A percentile compares a stretch with the other conserved stretches of the same genome.
phyloP scores from a whole-genome alignment of 2,113 vertebrate genomes.

The Dasypus novemcinctus region DNA sequence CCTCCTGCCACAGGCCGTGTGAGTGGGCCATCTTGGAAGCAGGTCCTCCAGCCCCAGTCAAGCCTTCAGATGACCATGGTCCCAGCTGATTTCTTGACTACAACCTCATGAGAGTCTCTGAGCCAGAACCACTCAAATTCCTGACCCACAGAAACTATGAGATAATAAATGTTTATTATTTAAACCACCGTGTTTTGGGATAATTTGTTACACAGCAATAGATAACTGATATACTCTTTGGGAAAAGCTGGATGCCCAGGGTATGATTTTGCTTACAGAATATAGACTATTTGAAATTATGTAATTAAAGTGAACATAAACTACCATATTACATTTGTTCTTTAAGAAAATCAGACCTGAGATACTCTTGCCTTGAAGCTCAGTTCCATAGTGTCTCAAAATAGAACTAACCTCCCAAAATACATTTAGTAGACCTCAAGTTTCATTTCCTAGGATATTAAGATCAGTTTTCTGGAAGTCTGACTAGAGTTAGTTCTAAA shows the following conservation, averaged over 20 bases:
- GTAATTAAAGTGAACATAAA: slow-evolving; percentile 23
- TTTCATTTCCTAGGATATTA: slow-evolving; percentile 42
- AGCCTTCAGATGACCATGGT: neutral
- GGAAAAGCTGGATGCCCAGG: neutral
- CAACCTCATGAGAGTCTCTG: neutral
- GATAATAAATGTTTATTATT: neutral
- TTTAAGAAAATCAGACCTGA: neutral
- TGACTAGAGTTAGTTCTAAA: neutral
- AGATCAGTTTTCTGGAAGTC: neutral
- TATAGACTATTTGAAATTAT: neutral
- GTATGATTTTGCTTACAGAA: neutral
- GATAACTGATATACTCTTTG: neutral
- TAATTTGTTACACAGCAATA: neutral
- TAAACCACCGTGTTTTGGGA: neutral
- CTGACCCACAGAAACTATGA: neutral
- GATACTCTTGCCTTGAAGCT: neutral
- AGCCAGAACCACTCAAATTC: neutral
- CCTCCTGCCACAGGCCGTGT: neutral
- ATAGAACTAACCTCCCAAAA: neutral
- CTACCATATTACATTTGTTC: neutral
- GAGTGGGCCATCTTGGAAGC: neutral
- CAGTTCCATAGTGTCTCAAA: neutral
- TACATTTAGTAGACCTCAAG: neutral
- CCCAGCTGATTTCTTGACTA: neutral
- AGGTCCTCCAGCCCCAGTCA: neutral